Conservation (phyloP, 2,113 vertebrate genomes). For the Corvus moneduloides region DNA sequence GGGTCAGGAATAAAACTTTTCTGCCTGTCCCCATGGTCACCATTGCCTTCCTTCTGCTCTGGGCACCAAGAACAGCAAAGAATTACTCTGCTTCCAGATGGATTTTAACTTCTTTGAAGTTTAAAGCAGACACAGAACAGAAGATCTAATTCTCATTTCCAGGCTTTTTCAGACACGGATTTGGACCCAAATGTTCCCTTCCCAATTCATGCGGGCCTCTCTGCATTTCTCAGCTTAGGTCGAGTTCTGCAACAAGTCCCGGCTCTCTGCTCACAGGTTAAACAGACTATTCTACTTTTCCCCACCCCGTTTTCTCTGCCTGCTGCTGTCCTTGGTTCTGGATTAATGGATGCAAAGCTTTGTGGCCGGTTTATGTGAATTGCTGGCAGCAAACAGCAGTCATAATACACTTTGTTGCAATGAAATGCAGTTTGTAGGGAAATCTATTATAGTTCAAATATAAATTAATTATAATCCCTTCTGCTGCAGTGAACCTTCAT, state of each 20-base stretch:
- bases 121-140: not conserved
- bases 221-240: not conserved
- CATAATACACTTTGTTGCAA: conserved; percentile 52
- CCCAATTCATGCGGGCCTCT: not conserved
- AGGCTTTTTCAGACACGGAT: not conserved
- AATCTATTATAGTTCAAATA: conserved; percentile 69
- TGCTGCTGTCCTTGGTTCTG: conserved; percentile 1
- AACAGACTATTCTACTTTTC: not conserved
- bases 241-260: not conserved
- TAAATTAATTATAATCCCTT: conserved; percentile 77
- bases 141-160: not conserved
- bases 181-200: not conserved
- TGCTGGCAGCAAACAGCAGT: conserved; percentile 32
- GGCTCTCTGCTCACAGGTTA: not conserved
- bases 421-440: conserved; percentile 64
- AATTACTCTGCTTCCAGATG: not conserved
- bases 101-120: not conserved
- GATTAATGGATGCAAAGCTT: not conserved
- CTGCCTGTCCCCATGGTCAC: not conserved
- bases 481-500: conserved; percentile 69
- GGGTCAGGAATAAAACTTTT: not conserved
- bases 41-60: not conserved
- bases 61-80: not conserved
- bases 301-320: not conserved
- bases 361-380: conserved; percentile 25